Conservation (phyloP, 2,113 vertebrate genomes). For the Nerophis ophidion region DNA sequence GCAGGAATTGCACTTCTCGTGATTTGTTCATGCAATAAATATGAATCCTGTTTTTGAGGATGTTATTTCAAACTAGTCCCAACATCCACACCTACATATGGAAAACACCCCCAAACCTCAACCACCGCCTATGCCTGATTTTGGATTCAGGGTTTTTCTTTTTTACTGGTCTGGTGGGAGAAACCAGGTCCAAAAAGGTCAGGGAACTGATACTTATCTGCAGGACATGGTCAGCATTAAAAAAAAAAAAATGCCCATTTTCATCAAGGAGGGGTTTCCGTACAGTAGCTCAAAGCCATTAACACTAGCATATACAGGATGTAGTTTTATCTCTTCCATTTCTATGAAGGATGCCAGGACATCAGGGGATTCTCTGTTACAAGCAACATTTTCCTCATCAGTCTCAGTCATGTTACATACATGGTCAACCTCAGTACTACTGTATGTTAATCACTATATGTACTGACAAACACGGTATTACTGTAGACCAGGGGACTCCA, state of each 20-base stretch:
- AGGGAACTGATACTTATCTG: constrained; percentile 32
- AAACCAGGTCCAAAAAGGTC: constrained; percentile 44
- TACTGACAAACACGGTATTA: no score
- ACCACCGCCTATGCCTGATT: constrained; percentile 34
- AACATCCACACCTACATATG: constrained; percentile 41
- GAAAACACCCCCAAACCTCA: constrained; percentile 44
- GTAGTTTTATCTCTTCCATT: constrained; percentile 31
- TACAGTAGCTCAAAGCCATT: constrained; percentile 35
- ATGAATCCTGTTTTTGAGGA: constrained; percentile 58
- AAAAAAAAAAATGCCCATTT: constrained; percentile 31
- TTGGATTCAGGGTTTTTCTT: constrained; percentile 34
- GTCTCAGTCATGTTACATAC: constrained; percentile 35
- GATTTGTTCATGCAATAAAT: constrained; percentile 48
- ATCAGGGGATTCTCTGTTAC: constrained; percentile 39
- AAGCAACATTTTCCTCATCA: constrained; percentile 28
- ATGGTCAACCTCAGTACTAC: constrained; percentile 35
- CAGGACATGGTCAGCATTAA: constrained; percentile 27
- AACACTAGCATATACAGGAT: constrained; percentile 1
- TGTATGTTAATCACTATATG: no score
- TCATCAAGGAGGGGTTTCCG: constrained; percentile 44
- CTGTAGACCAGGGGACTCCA: no score
- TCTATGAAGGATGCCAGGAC: constrained; percentile 37
- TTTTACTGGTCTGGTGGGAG: constrained; percentile 59
- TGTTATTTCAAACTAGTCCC: constrained; percentile 40
- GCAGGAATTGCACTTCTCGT: constrained; percentile 24